phyloP scores from a whole-genome alignment of 30 jellyfish, hydroid and myxozoan species.

The Hydractinia echinata region DNA sequence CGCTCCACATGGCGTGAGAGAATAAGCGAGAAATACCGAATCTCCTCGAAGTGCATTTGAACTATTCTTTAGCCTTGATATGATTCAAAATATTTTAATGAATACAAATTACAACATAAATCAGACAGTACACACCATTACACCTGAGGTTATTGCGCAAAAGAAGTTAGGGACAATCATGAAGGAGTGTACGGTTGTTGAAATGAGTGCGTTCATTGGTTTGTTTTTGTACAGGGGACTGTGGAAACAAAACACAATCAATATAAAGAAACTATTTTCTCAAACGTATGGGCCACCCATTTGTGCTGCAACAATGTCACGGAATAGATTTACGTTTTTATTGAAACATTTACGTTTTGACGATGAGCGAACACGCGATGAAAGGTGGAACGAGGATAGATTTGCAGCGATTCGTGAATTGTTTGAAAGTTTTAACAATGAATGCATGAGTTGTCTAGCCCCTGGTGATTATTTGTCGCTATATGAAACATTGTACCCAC shows the following conservation, averaged over 20 bases:
- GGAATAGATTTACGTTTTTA: not conserved
- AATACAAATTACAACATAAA: too few relatives aligned
- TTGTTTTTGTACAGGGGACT: not conserved
- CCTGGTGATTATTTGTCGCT: slow-evolving; percentile 1
- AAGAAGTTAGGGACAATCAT: too few relatives aligned
- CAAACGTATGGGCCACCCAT: not conserved
- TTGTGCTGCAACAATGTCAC: not conserved
- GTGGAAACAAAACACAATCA: not conserved
- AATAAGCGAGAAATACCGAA: too few relatives aligned
- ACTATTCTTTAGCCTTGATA: too few relatives aligned
- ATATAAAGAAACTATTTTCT: not conserved
- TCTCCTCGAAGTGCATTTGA: too few relatives aligned
- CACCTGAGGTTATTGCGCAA: too few relatives aligned
- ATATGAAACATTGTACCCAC: not conserved
- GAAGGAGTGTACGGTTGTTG: too few relatives aligned
- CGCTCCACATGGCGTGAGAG: too few relatives aligned
- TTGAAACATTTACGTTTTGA: not conserved
- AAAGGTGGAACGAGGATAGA: not conserved
- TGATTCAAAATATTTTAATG: too few relatives aligned
- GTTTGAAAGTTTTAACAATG: not conserved
- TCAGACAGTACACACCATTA: too few relatives aligned
- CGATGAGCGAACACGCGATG: not conserved
- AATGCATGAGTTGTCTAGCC: not conserved
- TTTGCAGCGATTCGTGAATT: not conserved
- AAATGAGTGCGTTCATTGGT: not conserved